Percentiles rank a stretch among this genome's conserved stretches.
Conservation (phyloP, 1,140 invertebrate species). For the Hydropsyche tenuis region DNA sequence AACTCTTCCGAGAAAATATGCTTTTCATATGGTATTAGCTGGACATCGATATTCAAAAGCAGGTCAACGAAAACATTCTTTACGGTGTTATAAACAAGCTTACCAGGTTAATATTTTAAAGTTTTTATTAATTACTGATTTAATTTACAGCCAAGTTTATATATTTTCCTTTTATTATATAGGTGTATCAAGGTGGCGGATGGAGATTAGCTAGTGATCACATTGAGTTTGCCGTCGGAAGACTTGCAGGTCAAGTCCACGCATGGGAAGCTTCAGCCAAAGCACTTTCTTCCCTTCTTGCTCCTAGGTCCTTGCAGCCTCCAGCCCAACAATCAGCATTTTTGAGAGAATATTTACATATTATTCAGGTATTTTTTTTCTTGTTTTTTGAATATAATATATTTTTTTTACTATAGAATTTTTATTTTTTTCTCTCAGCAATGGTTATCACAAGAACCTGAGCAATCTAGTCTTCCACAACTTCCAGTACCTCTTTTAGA, state of each 20-base stretch:
- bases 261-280: constrained; percentile 75
- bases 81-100: constrained; percentile 91
- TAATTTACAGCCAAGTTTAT: neutral
- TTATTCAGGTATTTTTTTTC: constrained; percentile 70
- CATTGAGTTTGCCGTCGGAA: constrained; percentile 91
- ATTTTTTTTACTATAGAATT: neutral
- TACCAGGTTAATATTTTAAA: constrained; percentile 71
- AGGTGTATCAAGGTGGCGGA: constrained; percentile 80
- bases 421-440: constrained; percentile 53
- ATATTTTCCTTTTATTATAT: constrained; percentile 41
- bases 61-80: constrained; percentile 86
- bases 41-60: constrained; percentile 93
- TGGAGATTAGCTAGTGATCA: constrained; percentile 95
- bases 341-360: constrained; percentile 87
- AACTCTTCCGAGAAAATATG: constrained; percentile 88
- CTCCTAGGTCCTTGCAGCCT: constrained; percentile 76
- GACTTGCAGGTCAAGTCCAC: constrained; percentile 83
- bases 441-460: constrained; percentile 62
- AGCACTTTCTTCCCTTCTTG: constrained; percentile 81
- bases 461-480: constrained; percentile 62
- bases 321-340: constrained; percentile 82
- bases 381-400: constrained; percentile 35
- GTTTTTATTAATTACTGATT: neutral
- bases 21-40: constrained; percentile 96
- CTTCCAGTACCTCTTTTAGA: constrained; percentile 74